These are phyloP conservation scores for Notarius lentiginosus DNA, from an alignment of 2,113 vertebrate genomes.

Conservation along the genomic window DNA sequence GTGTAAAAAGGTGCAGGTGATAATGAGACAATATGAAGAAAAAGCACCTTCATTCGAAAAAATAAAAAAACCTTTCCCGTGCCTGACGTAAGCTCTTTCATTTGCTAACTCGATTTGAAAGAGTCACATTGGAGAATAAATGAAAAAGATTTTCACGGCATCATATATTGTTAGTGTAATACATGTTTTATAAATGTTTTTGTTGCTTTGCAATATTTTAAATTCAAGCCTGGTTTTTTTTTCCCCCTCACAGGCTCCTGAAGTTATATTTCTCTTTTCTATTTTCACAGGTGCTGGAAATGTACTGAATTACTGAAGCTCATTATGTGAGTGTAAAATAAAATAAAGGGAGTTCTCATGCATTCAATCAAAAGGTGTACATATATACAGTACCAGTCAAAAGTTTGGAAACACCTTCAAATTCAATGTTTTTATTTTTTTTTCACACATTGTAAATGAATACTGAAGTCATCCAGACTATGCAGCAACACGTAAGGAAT, in stretches of 20 bases:
- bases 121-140: neutral
- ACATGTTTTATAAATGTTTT: neutral
- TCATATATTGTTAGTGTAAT: neutral
- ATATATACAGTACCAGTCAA: no score
- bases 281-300: neutral
- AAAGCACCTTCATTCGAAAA: neutral
- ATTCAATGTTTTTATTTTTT: no score
- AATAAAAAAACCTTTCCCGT: neutral
- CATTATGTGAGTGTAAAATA: neutral
- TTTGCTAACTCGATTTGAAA: neutral
- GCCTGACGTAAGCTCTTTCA: neutral
- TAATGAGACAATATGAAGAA: neutral
- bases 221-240: neutral
- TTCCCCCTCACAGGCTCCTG: neutral
- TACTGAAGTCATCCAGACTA: no score
- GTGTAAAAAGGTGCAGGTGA: constrained; percentile 1
- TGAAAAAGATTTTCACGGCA: neutral
- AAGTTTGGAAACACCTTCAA: no score
- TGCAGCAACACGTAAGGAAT: no score
- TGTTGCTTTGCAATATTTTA: neutral
- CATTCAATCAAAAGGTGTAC: constrained; percentile 6
- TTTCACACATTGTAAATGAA: no score
- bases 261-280: neutral
- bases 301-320: neutral
- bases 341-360: neutral